phyloP scores from a whole-genome alignment of 1,140 invertebrate species.

The Littorina saxatilis region DNA sequence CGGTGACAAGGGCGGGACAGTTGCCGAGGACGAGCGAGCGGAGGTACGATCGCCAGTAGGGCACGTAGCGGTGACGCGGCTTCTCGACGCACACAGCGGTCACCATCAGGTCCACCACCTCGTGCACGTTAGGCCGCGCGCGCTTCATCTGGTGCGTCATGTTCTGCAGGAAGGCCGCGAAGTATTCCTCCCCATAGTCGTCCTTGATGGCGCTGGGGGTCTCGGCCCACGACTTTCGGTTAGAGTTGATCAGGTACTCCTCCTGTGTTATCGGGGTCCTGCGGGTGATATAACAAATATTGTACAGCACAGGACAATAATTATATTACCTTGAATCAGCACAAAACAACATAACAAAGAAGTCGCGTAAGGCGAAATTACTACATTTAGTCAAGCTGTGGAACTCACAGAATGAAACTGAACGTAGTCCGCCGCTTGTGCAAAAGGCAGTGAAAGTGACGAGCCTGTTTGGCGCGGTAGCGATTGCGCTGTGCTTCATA shows the following conservation, averaged over 20 bases:
- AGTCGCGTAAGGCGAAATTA: too few relatives aligned
- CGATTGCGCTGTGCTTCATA: too few relatives aligned
- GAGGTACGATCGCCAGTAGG: slow-evolving; percentile 59
- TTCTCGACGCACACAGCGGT: slow-evolving; percentile 60
- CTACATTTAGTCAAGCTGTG: too few relatives aligned
- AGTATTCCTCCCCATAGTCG: slow-evolving; percentile 71
- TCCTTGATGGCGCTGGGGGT: slow-evolving; percentile 67
- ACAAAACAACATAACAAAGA: too few relatives aligned
- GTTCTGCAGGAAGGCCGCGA: slow-evolving; percentile 64
- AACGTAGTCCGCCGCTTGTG: too few relatives aligned
- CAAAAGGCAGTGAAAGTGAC: too few relatives aligned
- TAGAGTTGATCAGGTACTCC: slow-evolving; percentile 59
- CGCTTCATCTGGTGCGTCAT: slow-evolving; percentile 61
- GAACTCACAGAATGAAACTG: too few relatives aligned
- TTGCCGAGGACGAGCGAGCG: slow-evolving; percentile 58
- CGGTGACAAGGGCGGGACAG: slow-evolving; percentile 77
- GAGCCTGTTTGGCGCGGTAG: too few relatives aligned
- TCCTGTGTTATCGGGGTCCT: slow-evolving; percentile 68
- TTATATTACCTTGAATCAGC: not conserved
- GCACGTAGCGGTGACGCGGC: slow-evolving; percentile 65
- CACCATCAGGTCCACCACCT: slow-evolving; percentile 66
- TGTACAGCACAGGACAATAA: too few relatives aligned
- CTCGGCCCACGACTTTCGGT: slow-evolving; percentile 69
- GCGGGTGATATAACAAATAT: too few relatives aligned
- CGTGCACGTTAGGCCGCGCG: slow-evolving; percentile 63